Base-by-base conservation (phyloP, 2,888 invertebrate genomes). In the Agrotis exclamationis region DNA sequence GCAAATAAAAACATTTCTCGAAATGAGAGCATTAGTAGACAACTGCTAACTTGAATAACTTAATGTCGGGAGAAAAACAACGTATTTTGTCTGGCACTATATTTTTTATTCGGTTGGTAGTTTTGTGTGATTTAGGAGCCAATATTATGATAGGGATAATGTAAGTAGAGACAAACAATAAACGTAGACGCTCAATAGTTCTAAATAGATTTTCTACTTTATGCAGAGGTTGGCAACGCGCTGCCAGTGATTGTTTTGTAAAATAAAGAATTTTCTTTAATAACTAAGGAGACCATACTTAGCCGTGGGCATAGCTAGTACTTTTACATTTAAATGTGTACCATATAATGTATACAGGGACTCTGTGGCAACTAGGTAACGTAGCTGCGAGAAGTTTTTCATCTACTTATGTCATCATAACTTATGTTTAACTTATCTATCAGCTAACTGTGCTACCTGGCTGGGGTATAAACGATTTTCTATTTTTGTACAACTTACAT, bases 11-110 rank as follows among this genome's bases (percentile, higher is more conserved):
- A 56, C 24, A 45, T 67, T 48, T 60, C 14, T 33, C 28, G 11
- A 64, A 73, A 78, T 67, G 57, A 78, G 67, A 44, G 22, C 67
- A 62, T 64, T 66, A 67, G 28, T 63, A 68, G 44, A 64, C 53
- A 54, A 60, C 11, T 9, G 50, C 63, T 28, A 16, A 57, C 50
- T 58, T 20, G 56, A 50, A 53, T 60, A 54, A 20, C n/a, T 45
- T n/a, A 28, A 67, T 16, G 51, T 48, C 56, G 53, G 47, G 11
- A 50, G 45, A 64, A 70, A 74, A 70, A 75, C 64, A 70, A 71
- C 54, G 39, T 59, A 60, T 57, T 64, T 67, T 65, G 74, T 66
- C 54, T 72, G 39, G 13, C 33, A 28, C 60, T n/a, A 63, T 47
- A 62, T 47, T 68, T 66, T 48, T 70, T 50, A 44, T 53, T 60